These are phyloP conservation scores for Allacma fusca DNA, from an alignment of 2,888 invertebrate species.

Conservation along the genomic window DNA sequence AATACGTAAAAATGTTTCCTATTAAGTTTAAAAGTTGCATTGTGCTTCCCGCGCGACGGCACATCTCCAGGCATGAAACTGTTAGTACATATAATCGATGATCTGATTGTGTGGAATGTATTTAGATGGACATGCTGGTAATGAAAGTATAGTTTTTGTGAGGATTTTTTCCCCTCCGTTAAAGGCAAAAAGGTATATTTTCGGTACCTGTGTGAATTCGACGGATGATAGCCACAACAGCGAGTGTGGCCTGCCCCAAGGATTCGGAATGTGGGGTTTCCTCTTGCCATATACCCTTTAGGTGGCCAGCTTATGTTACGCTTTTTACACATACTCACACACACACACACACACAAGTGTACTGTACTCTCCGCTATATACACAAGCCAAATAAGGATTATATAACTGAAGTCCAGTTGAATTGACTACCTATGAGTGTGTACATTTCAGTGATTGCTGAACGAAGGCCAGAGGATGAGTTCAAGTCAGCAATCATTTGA, in stretches of 20 bases:
- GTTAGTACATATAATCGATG: slow-evolving; percentile 32
- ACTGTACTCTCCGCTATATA: too few species aligned
- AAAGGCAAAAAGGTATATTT: slow-evolving; percentile 29
- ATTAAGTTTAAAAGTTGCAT: slow-evolving; percentile 4
- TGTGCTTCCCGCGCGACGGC: neutral
- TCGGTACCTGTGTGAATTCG: slow-evolving; percentile 27
- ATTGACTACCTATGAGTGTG: neutral
- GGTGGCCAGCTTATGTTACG: slow-evolving; percentile 33
- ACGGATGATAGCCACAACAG: slow-evolving; percentile 27
- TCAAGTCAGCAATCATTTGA: slow-evolving; percentile 11
- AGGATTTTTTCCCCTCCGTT: neutral
- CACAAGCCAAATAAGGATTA: neutral
- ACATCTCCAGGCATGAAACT: neutral
- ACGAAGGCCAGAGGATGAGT: neutral
- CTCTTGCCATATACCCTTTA: slow-evolving; percentile 31
- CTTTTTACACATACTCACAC: neutral
- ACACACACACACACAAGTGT: neutral
- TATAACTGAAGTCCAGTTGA: neutral
- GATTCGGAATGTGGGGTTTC: slow-evolving; percentile 45
- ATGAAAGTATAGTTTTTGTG: slow-evolving; percentile 43
- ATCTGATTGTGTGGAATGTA: slow-evolving; percentile 41
- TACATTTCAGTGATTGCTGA: slow-evolving; percentile 4
- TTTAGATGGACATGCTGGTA: slow-evolving; percentile 38
- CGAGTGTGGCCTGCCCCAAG: slow-evolving; percentile 45
- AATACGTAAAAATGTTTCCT: neutral